Conservation (phyloP, 2,113 vertebrate genomes). For the Dipodomys stephensi region DNA sequence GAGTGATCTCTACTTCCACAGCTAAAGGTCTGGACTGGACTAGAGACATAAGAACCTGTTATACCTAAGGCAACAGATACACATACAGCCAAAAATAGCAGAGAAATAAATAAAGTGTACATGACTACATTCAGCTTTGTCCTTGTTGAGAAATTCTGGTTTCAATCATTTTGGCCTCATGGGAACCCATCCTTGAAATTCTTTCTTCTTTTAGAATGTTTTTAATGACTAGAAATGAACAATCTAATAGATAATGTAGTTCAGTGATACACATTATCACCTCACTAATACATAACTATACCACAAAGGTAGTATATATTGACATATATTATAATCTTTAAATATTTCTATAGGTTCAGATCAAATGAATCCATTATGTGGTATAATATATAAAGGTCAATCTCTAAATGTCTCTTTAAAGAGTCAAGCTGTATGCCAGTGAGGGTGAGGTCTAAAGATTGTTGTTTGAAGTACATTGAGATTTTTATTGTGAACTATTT, state of each 20-base stretch:
- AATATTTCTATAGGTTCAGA: constrained; percentile 5
- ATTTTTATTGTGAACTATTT: no score
- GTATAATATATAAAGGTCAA: no score
- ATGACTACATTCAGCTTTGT: background rate
- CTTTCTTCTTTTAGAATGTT: background rate
- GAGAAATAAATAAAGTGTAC: background rate
- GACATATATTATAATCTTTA: no score
- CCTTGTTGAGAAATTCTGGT: background rate
- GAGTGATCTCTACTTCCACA: background rate
- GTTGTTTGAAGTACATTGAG: no score
- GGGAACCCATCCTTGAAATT: background rate
- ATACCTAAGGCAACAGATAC: background rate
- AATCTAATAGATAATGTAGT: background rate
- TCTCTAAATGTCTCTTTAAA: no score
- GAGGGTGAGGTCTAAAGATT: no score
- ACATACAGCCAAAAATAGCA: background rate
- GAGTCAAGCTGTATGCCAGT: no score
- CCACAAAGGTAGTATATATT: background rate
- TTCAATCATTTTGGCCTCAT: background rate
- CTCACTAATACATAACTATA: background rate
- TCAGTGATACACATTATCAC: background rate
- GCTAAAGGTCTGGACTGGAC: background rate
- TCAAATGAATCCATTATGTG: constrained; percentile 10
- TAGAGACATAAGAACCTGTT: background rate
- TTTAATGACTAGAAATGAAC: no score